These are phyloP conservation scores for Taenaris catops DNA, from an alignment of 2,888 invertebrate species.

Conservation along the genomic window DNA sequence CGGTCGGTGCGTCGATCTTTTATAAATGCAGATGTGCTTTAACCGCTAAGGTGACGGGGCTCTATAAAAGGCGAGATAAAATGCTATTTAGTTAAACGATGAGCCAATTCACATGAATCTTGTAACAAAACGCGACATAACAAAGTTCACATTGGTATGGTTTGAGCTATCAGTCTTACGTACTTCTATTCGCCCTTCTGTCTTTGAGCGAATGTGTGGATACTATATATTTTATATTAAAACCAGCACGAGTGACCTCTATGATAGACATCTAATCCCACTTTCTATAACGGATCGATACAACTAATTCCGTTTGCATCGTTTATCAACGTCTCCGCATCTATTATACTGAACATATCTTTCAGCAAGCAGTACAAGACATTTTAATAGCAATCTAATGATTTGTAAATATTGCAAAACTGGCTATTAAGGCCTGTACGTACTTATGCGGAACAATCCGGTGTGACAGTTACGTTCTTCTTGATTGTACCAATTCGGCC, in stretches of 20 bases:
- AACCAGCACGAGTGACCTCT: conserved; percentile 12
- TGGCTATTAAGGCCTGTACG: conserved; percentile 4
- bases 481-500: no score
- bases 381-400: conserved; percentile 19
- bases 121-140: no score
- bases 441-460: not conserved
- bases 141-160: no score
- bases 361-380: conserved; percentile 19
- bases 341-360: conserved; percentile 21
- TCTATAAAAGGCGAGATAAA: no score
- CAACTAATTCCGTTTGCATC: conserved; percentile 23
- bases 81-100: no score
- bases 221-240: conserved; percentile 3
- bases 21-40: no score
- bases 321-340: conserved; percentile 24
- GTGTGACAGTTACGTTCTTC: no score
- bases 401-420: conserved; percentile 21
- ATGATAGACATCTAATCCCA: conserved; percentile 15
- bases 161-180: no score
- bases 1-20: no score
- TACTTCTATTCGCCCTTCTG: no score
- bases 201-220: not conserved
- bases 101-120: no score
- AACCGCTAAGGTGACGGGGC: no score
- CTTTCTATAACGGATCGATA: conserved; percentile 24